Evolutionary conservation across 2,797 vertebrate species (phyloP).

Genomic region (Hypotaenidia philippensis): DNA sequence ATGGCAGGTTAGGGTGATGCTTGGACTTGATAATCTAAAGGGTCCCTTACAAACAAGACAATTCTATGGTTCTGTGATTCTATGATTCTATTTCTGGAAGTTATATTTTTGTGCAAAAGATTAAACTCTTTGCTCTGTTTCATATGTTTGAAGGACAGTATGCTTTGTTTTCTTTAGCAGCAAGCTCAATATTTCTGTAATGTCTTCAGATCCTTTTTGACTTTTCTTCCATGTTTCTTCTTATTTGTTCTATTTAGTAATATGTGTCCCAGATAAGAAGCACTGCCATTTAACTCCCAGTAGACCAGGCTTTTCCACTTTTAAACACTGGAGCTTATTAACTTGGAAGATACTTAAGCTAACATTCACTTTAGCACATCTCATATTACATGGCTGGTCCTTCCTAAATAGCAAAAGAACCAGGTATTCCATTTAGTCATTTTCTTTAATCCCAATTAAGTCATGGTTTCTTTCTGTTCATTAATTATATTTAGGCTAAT

Average conservation of each 20-base stretch:
- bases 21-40: no score
- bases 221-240: background rate
- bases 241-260: constrained; percentile 3
- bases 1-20: no score
- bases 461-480: background rate
- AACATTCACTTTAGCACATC: background rate
- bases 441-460: background rate
- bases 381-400: background rate
- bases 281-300: background rate
- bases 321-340: constrained; percentile 8
- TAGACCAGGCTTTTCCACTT: background rate
- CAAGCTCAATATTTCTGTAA: background rate
- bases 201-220: background rate
- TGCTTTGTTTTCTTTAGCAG: background rate
- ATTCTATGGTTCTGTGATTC: no score
- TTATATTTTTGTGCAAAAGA: background rate
- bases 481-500: background rate
- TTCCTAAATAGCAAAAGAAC: background rate
- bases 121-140: background rate
- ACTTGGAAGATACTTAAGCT: background rate
- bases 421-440: fast-evolving
- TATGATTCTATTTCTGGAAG: background rate
- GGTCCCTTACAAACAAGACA: no score
- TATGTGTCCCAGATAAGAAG: background rate
- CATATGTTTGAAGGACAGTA: background rate